A percentile compares a stretch with the other conserved stretches of the same genome.
These are phyloP conservation scores for Poecilia picta DNA, from an alignment of 2,797 vertebrate species.

Conservation along the genomic window DNA sequence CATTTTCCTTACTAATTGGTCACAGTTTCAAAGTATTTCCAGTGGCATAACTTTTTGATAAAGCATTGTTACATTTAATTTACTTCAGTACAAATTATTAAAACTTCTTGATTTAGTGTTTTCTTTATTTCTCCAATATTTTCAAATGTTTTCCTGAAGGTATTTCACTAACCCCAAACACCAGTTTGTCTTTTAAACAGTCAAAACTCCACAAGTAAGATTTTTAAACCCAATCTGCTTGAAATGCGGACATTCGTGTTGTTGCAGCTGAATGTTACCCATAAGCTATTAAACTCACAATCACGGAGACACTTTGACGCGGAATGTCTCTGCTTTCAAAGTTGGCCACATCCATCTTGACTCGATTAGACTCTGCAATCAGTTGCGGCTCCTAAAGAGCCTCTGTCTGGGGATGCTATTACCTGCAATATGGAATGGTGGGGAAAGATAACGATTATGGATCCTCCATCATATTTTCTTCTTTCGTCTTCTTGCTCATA, in stretches of 20 bases:
- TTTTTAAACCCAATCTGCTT: constrained; percentile 14
- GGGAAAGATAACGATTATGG: constrained; percentile 54
- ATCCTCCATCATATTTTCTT: constrained; percentile 44
- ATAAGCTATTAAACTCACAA: constrained; percentile 29
- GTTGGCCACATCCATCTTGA: constrained; percentile 39
- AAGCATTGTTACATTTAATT: neutral
- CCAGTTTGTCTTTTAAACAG: neutral
- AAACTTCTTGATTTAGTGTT: neutral
- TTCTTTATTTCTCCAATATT: neutral
- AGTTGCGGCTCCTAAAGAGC: constrained; percentile 43
- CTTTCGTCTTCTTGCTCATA: constrained; percentile 1
- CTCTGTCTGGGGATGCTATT: constrained; percentile 56
- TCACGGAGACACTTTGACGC: constrained; percentile 28
- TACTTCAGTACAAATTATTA: neutral
- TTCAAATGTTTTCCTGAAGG: neutral
- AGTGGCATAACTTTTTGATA: neutral
- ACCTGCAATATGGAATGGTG: constrained; percentile 47
- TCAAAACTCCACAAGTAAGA: constrained; percentile 20
- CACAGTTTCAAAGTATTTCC: neutral
- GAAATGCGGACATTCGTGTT: constrained; percentile 21
- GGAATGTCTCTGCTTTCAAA: constrained; percentile 37
- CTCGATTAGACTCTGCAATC: constrained; percentile 47
- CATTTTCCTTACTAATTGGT: neutral
- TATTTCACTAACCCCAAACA: constrained; percentile 7
- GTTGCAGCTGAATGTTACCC: constrained; percentile 11